Evolutionary conservation across 1,140 invertebrate genomes (phyloP).

Genomic region (Bathynomus jamesi): DNA sequence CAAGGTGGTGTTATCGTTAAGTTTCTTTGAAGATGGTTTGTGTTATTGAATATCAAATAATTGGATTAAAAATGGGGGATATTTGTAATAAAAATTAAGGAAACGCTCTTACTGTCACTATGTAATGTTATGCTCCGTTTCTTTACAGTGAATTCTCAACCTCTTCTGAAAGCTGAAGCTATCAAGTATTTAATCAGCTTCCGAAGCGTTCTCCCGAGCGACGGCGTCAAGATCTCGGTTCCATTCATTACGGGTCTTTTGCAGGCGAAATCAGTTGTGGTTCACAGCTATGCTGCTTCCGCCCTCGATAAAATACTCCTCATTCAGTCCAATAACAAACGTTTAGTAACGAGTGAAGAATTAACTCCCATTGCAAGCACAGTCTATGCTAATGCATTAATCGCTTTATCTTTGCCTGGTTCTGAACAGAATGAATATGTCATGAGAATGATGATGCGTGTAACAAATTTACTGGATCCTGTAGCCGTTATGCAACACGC

Average conservation of each 20-base stretch:
- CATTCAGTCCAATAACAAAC: constrained; percentile 53
- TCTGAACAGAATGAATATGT: constrained; percentile 92
- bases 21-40: no score
- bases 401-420: constrained; percentile 57
- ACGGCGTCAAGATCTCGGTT: constrained; percentile 62
- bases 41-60: no score
- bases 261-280: constrained; percentile 65
- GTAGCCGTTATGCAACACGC: constrained; percentile 72
- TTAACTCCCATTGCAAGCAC: constrained; percentile 55
- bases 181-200: constrained; percentile 96
- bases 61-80: background rate
- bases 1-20: constrained; percentile 45
- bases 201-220: constrained; percentile 72
- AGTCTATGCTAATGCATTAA: constrained; percentile 67
- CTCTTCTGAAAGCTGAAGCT: constrained; percentile 88
- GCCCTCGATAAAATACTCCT: constrained; percentile 81
- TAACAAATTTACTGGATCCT: constrained; percentile 65
- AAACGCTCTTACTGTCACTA: background rate
- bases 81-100: constrained; percentile 4
- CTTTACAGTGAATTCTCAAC: constrained; percentile 73
- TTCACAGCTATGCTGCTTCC: constrained; percentile 90
- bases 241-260: constrained; percentile 69
- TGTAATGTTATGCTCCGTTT: background rate
- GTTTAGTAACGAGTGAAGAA: constrained; percentile 53
- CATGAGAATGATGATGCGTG: constrained; percentile 93